Conservation (phyloP, 2,113 vertebrate genomes). For the Mus pahari region DNA sequence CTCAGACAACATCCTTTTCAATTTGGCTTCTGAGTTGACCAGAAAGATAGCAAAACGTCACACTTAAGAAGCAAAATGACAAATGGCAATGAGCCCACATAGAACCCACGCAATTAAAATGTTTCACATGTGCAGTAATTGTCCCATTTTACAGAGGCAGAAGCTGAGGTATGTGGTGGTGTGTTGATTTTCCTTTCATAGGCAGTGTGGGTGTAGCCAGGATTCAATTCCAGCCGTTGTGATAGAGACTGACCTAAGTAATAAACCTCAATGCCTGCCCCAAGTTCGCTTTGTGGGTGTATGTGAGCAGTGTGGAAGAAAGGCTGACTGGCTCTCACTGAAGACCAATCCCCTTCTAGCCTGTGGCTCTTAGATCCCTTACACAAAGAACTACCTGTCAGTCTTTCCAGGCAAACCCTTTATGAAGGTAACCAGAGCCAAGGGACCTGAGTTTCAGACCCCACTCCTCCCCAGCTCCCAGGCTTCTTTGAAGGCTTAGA, state of each 20-base stretch:
- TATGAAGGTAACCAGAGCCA: not conserved
- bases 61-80: not conserved
- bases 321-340: not conserved
- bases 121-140: not conserved
- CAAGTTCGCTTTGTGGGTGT: not conserved
- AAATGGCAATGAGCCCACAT: not conserved
- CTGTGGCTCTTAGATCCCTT: not conserved
- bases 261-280: not conserved
- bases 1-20: not conserved
- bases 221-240: not conserved
- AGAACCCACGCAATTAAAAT: not conserved
- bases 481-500: not conserved
- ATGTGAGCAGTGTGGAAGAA: not conserved
- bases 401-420: not conserved
- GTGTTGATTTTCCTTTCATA: not conserved
- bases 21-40: constrained; percentile 16
- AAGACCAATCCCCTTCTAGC: not conserved
- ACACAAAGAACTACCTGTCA: not conserved
- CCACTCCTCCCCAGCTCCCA: not conserved
- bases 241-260: not conserved
- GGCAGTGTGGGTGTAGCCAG: not conserved
- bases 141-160: not conserved
- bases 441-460: not conserved
- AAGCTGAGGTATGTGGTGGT: not conserved
- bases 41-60: constrained; percentile 16